Evolutionary conservation across 2,888 invertebrate genomes (phyloP).

Genomic region (Himalopsyche kuldschensis): DNA sequence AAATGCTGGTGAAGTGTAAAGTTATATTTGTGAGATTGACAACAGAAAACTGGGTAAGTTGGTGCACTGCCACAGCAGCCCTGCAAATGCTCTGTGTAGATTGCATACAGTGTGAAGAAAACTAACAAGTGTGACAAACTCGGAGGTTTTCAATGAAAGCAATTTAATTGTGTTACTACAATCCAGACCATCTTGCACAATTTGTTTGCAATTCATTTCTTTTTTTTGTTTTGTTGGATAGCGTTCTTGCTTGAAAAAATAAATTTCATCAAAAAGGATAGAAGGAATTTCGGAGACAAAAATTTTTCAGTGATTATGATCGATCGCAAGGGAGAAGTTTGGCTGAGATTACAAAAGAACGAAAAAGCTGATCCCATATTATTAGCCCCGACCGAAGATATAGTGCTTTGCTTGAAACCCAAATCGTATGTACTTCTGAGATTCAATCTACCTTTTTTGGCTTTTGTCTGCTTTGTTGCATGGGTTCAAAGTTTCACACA

Average conservation of each 20-base stretch:
- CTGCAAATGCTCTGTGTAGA: too few relatives aligned
- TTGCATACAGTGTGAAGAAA: too few relatives aligned
- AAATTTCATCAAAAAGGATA: constrained; percentile 28
- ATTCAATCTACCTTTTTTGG: too few relatives aligned
- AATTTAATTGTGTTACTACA: too few relatives aligned
- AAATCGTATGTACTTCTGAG: constrained; percentile 19
- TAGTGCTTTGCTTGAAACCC: constrained; percentile 20
- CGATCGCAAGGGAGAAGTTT: constrained; percentile 8
- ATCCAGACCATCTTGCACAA: neutral
- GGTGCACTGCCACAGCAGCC: too few relatives aligned
- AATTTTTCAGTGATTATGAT: constrained; percentile 12
- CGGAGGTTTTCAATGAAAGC: too few relatives aligned
- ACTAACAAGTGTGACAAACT: too few relatives aligned
- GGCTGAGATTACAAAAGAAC: constrained; percentile 23
- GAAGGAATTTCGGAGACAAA: neutral
- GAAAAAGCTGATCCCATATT: constrained; percentile 7
- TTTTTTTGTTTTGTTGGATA: constrained; percentile 10
- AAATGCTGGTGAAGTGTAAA: too few relatives aligned
- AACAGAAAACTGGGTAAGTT: too few relatives aligned
- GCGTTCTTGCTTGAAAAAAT: constrained; percentile 28
- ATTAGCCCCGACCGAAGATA: constrained; percentile 25
- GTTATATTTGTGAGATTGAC: too few relatives aligned
- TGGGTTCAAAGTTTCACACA: too few relatives aligned
- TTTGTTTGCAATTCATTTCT: neutral
- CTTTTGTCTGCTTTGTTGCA: too few relatives aligned